Percentiles rank a stretch among this genome's conserved stretches.
Conservation (phyloP, 2,113 vertebrate genomes). For the Dendropsophus ebraccatus region DNA sequence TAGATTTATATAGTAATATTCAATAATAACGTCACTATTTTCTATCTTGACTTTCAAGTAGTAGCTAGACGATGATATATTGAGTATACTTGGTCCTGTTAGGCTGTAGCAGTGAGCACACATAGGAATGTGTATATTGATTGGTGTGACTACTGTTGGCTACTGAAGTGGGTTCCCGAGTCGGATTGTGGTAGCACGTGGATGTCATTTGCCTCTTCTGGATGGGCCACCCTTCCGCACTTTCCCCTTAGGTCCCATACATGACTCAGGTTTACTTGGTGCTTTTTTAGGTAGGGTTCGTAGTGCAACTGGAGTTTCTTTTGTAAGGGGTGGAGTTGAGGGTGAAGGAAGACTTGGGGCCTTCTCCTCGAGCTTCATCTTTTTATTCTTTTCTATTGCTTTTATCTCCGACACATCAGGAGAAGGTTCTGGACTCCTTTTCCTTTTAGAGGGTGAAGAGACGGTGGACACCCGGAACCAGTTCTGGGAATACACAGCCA, state of each 20-base stretch:
- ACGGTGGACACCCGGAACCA: conserved; percentile 91
- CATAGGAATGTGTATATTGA: background rate
- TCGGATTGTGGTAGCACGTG: background rate
- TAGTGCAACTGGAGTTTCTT: conserved; percentile 61
- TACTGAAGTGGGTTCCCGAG: background rate
- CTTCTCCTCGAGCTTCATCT: conserved; percentile 90
- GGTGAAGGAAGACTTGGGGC: conserved; percentile 59
- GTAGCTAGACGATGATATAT: conserved; percentile 18
- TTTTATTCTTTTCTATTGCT: conserved; percentile 84
- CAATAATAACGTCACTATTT: conserved; percentile 10
- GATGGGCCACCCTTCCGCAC: conserved; percentile 62
- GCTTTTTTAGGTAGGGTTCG: conserved; percentile 70
- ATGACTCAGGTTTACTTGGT: conserved; percentile 61
- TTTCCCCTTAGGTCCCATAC: conserved; percentile 65
- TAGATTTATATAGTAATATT: conserved; percentile 15
- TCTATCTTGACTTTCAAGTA: conserved; percentile 1
- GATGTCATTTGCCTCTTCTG: conserved; percentile 59
- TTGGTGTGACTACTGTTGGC: background rate
- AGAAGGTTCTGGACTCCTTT: conserved; percentile 72
- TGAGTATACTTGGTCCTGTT: conserved; percentile 36
- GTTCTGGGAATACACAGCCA: conserved; percentile 75
- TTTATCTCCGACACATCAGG: conserved; percentile 77
- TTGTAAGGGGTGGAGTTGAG: conserved; percentile 36
- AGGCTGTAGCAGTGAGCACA: conserved; percentile 17
- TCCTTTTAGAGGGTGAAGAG: conserved; percentile 78